Percentiles rank a stretch among this genome's conserved stretches.
phyloP scores from a whole-genome alignment of 2,113 vertebrate species.

The Chloroceryle aenea region DNA sequence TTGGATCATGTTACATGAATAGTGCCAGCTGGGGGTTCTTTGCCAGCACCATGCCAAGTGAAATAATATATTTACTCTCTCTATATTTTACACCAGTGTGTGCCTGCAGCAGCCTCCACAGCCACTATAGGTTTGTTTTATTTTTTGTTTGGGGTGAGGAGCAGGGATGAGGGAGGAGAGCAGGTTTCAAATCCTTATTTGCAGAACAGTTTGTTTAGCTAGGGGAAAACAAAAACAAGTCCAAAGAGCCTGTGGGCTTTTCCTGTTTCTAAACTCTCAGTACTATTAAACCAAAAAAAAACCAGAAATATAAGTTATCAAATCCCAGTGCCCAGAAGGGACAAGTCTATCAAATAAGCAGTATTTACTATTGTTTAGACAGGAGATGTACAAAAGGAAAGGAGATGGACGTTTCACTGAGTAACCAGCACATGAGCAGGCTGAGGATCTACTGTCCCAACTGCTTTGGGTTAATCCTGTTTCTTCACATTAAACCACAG shows the following conservation, averaged over 20 bases:
- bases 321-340: slow-evolving; percentile 79
- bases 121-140: slow-evolving; percentile 83
- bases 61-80: slow-evolving; percentile 90
- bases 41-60: slow-evolving; percentile 94
- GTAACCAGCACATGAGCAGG: slow-evolving; percentile 56
- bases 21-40: slow-evolving; percentile 89
- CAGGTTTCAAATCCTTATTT: slow-evolving; percentile 83
- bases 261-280: slow-evolving; percentile 84
- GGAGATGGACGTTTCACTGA: slow-evolving; percentile 67
- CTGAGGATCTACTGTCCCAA: slow-evolving; percentile 19
- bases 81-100: slow-evolving; percentile 97
- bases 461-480: not conserved
- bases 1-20: slow-evolving; percentile 95
- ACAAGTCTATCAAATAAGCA: slow-evolving; percentile 77
- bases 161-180: slow-evolving; percentile 81
- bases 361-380: slow-evolving; percentile 79
- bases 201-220: slow-evolving; percentile 79
- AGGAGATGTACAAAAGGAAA: slow-evolving; percentile 61
- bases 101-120: slow-evolving; percentile 96
- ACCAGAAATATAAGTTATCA: slow-evolving; percentile 76
- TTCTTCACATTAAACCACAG: not conserved
- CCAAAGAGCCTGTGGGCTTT: slow-evolving; percentile 87
- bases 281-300: slow-evolving; percentile 87
- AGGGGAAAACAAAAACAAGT: slow-evolving; percentile 77
- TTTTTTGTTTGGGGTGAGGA: slow-evolving; percentile 81